Evolutionary conservation across 2,797 vertebrate species (phyloP).

Genomic region (Petrocephalus sullivani): DNA sequence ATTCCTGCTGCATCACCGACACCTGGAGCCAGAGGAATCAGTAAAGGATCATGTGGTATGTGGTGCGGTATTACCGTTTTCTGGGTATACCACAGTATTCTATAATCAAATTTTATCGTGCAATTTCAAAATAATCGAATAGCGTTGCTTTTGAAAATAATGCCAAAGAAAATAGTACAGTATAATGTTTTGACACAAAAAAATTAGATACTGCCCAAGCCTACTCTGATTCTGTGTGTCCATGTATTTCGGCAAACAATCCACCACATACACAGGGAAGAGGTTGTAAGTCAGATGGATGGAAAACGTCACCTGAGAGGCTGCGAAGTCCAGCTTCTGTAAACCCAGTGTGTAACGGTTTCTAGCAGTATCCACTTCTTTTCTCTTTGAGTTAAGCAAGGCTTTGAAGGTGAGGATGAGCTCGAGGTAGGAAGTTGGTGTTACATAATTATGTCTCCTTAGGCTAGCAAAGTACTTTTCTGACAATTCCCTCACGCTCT

Average conservation of each 20-base stretch:
- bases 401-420: slow-evolving; percentile 87
- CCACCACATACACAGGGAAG: not conserved
- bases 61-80: not conserved
- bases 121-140: not conserved
- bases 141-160: not conserved
- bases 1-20: slow-evolving; percentile 80
- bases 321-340: slow-evolving; percentile 83
- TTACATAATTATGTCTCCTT: slow-evolving; percentile 86
- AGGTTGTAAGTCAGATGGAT: not conserved
- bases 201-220: not conserved
- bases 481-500: slow-evolving; percentile 71
- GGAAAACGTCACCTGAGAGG: slow-evolving; percentile 70
- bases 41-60: not conserved
- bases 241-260: not conserved
- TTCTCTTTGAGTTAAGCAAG: slow-evolving; percentile 73
- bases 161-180: not conserved
- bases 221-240: not conserved
- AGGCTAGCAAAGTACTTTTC: slow-evolving; percentile 68
- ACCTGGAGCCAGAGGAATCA: slow-evolving; percentile 59
- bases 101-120: not conserved
- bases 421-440: slow-evolving; percentile 87
- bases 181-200: not conserved
- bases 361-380: slow-evolving; percentile 72
- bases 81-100: not conserved
- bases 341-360: slow-evolving; percentile 80